Evolutionary conservation across 2,113 vertebrate species (phyloP).

Genomic region (Stigmatopora argus): DNA sequence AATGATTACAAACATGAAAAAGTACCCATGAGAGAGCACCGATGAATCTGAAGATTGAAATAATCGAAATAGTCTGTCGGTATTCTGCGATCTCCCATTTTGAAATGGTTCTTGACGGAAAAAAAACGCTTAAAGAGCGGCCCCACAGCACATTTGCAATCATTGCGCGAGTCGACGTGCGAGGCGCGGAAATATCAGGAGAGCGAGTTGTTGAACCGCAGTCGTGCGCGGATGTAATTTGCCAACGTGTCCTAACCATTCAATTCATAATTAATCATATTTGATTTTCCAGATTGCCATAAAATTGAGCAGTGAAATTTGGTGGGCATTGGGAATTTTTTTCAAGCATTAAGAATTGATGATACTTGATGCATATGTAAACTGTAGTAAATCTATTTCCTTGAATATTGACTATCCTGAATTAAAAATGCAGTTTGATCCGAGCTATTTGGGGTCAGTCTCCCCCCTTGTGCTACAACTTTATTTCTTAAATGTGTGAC

Average conservation of each 20-base stretch:
- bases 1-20: no score
- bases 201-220: constrained; percentile 51
- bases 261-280: constrained; percentile 87
- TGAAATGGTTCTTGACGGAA: constrained; percentile 62
- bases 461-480: constrained; percentile 65
- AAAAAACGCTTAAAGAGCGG: constrained; percentile 50
- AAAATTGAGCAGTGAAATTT: constrained; percentile 74
- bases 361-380: constrained; percentile 87
- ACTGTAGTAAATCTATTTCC: constrained; percentile 67
- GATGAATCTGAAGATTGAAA: constrained; percentile 41
- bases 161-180: constrained; percentile 42
- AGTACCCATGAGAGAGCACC: neutral
- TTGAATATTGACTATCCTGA: constrained; percentile 95
- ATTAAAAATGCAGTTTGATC: constrained; percentile 93
- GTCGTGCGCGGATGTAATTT: constrained; percentile 58
- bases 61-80: constrained; percentile 45
- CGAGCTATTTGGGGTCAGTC: constrained; percentile 58
- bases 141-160: constrained; percentile 54
- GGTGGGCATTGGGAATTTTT: constrained; percentile 71
- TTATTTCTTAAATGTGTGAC: constrained; percentile 52
- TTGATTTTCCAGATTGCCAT: constrained; percentile 94
- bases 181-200: constrained; percentile 50
- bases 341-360: constrained; percentile 91
- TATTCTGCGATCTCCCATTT: constrained; percentile 49
- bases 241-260: constrained; percentile 62